These are phyloP conservation scores for Alces alces DNA, from an alignment of 2,113 vertebrate species.

Conservation along the genomic window DNA sequence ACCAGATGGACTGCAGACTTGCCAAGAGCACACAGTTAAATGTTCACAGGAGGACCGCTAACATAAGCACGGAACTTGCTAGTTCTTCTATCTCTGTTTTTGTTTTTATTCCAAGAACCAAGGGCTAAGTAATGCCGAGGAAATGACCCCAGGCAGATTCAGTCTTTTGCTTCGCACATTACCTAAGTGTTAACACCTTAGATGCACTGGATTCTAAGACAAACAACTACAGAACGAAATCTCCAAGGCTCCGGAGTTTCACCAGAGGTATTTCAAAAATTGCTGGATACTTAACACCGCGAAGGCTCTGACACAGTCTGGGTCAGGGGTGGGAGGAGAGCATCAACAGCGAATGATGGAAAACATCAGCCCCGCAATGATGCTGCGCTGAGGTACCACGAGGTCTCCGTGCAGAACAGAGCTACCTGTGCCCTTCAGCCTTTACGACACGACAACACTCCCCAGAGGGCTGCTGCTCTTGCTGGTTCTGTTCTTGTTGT, in stretches of 20 bases:
- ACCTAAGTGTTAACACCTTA: background rate
- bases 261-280: background rate
- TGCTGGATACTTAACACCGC: background rate
- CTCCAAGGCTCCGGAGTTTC: background rate
- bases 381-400: background rate
- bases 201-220: background rate
- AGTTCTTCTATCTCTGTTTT: background rate
- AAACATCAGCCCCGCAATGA: background rate
- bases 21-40: background rate
- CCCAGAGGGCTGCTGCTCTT: background rate
- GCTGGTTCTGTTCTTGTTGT: background rate
- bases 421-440: background rate
- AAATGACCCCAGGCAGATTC: background rate
- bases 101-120: constrained; percentile 22
- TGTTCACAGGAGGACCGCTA: background rate
- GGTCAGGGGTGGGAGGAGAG: background rate
- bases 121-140: background rate
- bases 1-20: background rate
- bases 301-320: background rate
- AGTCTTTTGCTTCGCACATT: background rate
- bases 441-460: no score
- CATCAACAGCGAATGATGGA: background rate
- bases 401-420: background rate
- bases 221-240: background rate
- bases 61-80: background rate